A percentile compares a stretch with the other conserved stretches of the same genome.
Evolutionary conservation across 2,888 invertebrate species (phyloP).

Genomic region (Habroteleia sp.): DNA sequence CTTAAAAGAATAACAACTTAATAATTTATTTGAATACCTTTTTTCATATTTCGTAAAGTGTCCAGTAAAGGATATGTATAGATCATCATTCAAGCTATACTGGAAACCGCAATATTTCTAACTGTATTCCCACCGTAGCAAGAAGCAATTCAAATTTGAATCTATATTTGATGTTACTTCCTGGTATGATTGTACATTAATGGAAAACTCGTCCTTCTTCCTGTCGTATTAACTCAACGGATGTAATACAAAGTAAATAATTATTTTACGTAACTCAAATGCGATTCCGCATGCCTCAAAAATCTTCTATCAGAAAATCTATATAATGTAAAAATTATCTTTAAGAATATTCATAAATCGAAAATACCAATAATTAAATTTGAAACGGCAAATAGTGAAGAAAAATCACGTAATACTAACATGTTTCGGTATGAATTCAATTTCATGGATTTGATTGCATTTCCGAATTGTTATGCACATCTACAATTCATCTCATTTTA

Average conservation of each 20-base stretch:
- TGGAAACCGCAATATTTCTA: neutral
- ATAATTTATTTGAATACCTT: neutral
- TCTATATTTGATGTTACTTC: conserved; percentile 24
- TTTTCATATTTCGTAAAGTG: neutral
- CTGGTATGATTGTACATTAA: conserved; percentile 1
- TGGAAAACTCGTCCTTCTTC: conserved; percentile 4
- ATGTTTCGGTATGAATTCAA: conserved; percentile 13
- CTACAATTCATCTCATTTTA: conserved; percentile 34
- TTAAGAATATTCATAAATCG: neutral
- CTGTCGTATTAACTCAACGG: neutral
- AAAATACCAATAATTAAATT: neutral
- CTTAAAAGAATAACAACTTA: too few species aligned
- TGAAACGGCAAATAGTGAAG: neutral
- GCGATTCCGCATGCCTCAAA: too few species aligned
- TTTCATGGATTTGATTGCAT: conserved; percentile 21
- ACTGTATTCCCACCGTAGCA: neutral
- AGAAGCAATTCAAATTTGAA: conserved; percentile 27
- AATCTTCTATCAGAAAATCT: too few species aligned
- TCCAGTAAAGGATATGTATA: neutral
- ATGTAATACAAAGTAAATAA: neutral
- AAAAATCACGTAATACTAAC: too few species aligned
- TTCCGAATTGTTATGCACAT: conserved; percentile 15
- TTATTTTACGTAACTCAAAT: neutral
- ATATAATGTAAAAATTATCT: neutral
- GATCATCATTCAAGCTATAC: neutral